A percentile compares a stretch with the other conserved stretches of the same genome.
Conservation (phyloP, 2,797 vertebrate species). For the Oreortyx pictus region DNA sequence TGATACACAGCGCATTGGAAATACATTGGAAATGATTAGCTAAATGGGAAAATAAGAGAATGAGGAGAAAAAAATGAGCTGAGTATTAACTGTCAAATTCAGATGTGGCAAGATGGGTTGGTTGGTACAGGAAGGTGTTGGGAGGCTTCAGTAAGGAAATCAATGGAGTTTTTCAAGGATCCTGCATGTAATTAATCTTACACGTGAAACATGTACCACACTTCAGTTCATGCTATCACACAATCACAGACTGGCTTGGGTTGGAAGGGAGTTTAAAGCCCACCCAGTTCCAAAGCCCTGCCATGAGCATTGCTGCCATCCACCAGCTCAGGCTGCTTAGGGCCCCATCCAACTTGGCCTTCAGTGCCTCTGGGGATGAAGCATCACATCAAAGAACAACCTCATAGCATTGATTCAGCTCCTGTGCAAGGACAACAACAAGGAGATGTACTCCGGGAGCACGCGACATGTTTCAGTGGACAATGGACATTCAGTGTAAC, state of each 20-base stretch:
- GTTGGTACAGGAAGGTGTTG: background rate
- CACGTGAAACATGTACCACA: accelerated
- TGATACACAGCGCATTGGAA: background rate
- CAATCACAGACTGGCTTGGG: background rate
- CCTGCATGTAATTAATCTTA: background rate
- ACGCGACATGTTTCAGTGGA: accelerated
- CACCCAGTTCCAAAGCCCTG: background rate
- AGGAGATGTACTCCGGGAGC: background rate
- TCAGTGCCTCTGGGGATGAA: background rate
- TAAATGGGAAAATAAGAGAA: background rate
- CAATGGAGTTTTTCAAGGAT: background rate
- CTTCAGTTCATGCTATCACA: background rate
- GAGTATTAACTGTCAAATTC: background rate
- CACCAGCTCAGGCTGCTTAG: background rate
- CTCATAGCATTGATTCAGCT: background rate
- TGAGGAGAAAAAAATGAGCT: background rate
- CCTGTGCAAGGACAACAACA: background rate
- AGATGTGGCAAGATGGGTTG: background rate
- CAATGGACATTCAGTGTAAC: background rate
- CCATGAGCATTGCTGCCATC: background rate
- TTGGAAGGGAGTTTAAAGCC: background rate
- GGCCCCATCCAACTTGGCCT: background rate
- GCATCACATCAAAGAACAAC: background rate
- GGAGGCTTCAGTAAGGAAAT: background rate
- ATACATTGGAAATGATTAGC: background rate